Evolutionary conservation across 2,113 vertebrate species (phyloP).

Genomic region (Pitta sordida): DNA sequence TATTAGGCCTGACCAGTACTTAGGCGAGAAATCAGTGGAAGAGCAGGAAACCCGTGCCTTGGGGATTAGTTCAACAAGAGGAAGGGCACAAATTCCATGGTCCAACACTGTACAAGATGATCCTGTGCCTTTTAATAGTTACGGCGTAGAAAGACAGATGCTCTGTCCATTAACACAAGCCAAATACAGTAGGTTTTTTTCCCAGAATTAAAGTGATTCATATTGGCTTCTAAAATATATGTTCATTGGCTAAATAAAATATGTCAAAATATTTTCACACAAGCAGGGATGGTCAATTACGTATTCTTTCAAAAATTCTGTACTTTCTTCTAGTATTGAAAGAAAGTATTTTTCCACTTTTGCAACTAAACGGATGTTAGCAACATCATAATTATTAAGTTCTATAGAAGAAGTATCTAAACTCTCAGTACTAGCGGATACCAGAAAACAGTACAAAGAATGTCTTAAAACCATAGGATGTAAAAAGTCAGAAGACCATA

Average conservation of each 20-base stretch:
- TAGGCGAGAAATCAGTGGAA: not conserved
- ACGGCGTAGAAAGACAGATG: accelerated
- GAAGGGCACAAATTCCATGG: not conserved
- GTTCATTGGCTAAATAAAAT: not conserved
- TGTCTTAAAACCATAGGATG: not conserved
- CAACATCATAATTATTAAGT: not conserved
- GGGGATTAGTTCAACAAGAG: not conserved
- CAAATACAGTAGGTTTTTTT: not conserved
- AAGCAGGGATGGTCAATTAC: not conserved
- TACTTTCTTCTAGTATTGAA: not conserved
- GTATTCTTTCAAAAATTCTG: not conserved
- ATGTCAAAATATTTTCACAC: not conserved
- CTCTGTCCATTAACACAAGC: not conserved
- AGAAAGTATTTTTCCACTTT: not conserved
- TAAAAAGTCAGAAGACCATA: not conserved
- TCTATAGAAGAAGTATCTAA: not conserved
- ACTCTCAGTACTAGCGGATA: not conserved
- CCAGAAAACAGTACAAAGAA: not conserved
- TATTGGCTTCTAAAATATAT: not conserved
- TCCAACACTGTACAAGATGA: accelerated
- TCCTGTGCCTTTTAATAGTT: not conserved
- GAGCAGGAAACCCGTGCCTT: not conserved
- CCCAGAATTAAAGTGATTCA: not conserved
- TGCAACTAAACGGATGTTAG: not conserved
- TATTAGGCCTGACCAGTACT: not conserved